These are phyloP conservation scores for Corydoras sp. DNA, from an alignment of 2,113 vertebrate species.

Conservation along the genomic window DNA sequence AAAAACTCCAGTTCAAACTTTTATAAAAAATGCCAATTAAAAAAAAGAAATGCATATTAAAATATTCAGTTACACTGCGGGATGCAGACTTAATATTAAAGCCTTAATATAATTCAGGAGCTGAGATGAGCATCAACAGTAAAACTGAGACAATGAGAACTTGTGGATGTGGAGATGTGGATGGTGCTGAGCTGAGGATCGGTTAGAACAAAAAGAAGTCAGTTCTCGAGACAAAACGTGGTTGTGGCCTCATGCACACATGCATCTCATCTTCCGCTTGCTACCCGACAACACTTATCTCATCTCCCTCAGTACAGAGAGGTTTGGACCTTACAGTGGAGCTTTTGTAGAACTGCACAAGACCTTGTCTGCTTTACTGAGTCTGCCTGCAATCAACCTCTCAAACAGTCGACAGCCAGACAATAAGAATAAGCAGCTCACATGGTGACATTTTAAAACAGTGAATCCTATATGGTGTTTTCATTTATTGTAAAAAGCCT, in stretches of 20 bases:
- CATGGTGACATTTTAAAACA: too few species aligned
- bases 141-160: slow-evolving; percentile 14
- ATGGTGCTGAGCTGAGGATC: slow-evolving; percentile 42
- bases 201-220: slow-evolving; percentile 59
- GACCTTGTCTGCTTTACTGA: background rate
- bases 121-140: slow-evolving; percentile 23
- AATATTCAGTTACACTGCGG: background rate
- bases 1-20: too few species aligned
- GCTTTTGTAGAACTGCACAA: background rate
- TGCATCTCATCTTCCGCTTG: slow-evolving; percentile 50
- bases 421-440: too few species aligned
- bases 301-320: slow-evolving; percentile 49
- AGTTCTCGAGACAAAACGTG: slow-evolving; percentile 63
- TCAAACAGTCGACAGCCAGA: too few species aligned
- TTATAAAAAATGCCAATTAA: too few species aligned
- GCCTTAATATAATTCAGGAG: background rate
- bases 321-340: slow-evolving; percentile 7
- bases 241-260: slow-evolving; percentile 53
- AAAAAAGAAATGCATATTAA: background rate
- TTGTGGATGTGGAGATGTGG: slow-evolving; percentile 15
- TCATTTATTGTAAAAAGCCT: too few species aligned
- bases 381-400: background rate
- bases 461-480: too few species aligned
- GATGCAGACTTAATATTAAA: background rate
- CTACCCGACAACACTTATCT: slow-evolving; percentile 62